phyloP scores from a whole-genome alignment of 1,140 invertebrate species.

The Aricia agestis region DNA sequence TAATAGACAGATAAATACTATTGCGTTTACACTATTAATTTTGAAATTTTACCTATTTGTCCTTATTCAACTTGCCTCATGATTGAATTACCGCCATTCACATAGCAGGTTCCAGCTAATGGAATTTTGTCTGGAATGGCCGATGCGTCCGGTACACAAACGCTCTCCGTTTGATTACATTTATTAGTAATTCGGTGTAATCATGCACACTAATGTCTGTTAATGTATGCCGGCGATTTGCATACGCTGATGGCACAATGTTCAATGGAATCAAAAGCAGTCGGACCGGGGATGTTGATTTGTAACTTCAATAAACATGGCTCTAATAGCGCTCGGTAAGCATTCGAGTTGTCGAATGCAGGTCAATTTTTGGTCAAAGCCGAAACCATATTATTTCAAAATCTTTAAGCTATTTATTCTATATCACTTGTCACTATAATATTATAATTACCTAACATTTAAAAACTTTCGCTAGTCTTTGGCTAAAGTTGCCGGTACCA shows the following conservation, averaged over 20 bases:
- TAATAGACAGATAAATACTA: no score
- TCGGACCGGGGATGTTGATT: neutral
- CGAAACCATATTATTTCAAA: no score
- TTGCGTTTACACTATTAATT: no score
- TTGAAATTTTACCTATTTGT: no score
- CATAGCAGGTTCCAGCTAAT: neutral
- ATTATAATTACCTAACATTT: no score
- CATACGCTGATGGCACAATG: conserved; percentile 7
- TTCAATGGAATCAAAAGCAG: conserved; percentile 14
- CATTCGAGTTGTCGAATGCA: no score
- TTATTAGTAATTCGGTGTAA: neutral
- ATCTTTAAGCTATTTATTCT: no score
- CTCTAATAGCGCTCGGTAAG: neutral
- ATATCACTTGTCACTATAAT: no score
- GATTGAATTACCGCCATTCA: neutral
- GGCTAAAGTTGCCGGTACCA: no score
- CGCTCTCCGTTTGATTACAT: neutral
- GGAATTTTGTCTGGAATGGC: neutral
- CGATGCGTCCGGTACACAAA: neutral
- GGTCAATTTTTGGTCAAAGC: no score
- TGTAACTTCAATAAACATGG: neutral
- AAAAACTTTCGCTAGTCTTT: no score
- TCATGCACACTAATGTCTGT: conserved; percentile 2
- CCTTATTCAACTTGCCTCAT: neutral
- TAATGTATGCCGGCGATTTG: conserved; percentile 19